Percentiles rank a stretch among this genome's conserved stretches.
Conservation (phyloP, 2,888 invertebrate genomes). For the Mythimna ferrago region DNA sequence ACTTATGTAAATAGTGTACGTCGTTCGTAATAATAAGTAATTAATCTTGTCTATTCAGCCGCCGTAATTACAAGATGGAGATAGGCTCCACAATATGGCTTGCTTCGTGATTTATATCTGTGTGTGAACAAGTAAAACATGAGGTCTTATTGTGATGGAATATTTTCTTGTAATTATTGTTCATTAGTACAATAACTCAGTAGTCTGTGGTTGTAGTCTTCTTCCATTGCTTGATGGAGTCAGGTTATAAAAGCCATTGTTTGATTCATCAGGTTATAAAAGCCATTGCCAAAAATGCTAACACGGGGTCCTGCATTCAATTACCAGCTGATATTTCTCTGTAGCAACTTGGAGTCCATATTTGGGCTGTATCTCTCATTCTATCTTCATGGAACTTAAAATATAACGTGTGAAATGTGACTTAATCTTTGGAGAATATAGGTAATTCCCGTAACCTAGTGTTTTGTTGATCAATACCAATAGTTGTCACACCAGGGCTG, state of each 20-base stretch:
- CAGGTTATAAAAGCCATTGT: background rate
- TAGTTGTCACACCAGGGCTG: background rate
- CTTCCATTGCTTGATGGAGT: too few relatives aligned
- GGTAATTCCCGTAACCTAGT: background rate
- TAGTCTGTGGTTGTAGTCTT: background rate
- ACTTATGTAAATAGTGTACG: constrained; percentile 39
- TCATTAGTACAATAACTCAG: background rate
- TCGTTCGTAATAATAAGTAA: constrained; percentile 42
- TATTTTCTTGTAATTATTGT: constrained; percentile 19
- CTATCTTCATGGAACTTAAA: too few relatives aligned
- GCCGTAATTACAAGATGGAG: constrained; percentile 57
- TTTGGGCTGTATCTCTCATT: too few relatives aligned
- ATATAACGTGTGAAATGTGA: too few relatives aligned
- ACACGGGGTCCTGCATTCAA: too few relatives aligned
- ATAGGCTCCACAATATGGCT: constrained; percentile 50
- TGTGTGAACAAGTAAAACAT: constrained; percentile 17
- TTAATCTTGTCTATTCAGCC: constrained; percentile 57
- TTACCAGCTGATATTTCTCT: too few relatives aligned
- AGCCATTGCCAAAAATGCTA: too few relatives aligned
- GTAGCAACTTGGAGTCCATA: too few relatives aligned
- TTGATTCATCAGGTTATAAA: background rate
- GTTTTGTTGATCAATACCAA: background rate
- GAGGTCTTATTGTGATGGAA: constrained; percentile 19
- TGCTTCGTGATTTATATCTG: constrained; percentile 46
- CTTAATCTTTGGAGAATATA: background rate